These are phyloP conservation scores for Adela reaumurella DNA, from an alignment of 2,888 invertebrate genomes.

Conservation along the genomic window DNA sequence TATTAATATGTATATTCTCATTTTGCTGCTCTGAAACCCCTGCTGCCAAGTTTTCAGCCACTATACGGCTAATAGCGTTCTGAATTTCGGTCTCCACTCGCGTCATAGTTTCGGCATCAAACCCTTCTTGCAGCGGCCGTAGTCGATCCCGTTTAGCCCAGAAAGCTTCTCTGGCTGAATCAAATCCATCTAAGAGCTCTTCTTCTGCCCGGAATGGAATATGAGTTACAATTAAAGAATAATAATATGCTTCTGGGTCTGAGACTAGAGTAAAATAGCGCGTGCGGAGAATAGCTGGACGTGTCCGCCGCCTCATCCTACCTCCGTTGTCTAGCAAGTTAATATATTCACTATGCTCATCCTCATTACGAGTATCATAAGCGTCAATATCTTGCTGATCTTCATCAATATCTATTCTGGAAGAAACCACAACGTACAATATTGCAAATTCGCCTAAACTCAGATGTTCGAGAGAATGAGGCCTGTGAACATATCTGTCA, in stretches of 20 bases:
- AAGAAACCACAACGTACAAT: not conserved
- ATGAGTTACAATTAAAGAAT: not conserved
- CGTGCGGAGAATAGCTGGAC: not conserved
- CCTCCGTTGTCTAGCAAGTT: not conserved
- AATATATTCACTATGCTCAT: not conserved
- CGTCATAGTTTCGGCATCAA: slow-evolving; percentile 1
- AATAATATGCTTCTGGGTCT: slow-evolving; percentile 1
- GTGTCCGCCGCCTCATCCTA: not conserved
- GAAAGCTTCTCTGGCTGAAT: too few species aligned
- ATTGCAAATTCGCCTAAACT: not conserved
- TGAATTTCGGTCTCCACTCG: slow-evolving; percentile 1
- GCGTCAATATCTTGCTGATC: slow-evolving; percentile 1
- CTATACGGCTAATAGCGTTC: not conserved
- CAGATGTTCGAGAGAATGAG: not conserved
- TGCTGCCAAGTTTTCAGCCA: not conserved
- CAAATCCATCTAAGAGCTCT: too few species aligned
- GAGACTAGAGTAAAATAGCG: slow-evolving; percentile 1
- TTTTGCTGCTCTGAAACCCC: not conserved
- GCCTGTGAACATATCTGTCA: not conserved
- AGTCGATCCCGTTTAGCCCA: too few species aligned
- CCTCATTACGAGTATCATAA: not conserved
- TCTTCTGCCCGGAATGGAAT: not conserved
- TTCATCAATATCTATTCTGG: not conserved
- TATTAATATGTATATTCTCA: not conserved
- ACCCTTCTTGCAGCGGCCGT: too few species aligned